These are phyloP conservation scores for Torymus texanus DNA, from an alignment of 2,888 invertebrate species.

Conservation along the genomic window DNA sequence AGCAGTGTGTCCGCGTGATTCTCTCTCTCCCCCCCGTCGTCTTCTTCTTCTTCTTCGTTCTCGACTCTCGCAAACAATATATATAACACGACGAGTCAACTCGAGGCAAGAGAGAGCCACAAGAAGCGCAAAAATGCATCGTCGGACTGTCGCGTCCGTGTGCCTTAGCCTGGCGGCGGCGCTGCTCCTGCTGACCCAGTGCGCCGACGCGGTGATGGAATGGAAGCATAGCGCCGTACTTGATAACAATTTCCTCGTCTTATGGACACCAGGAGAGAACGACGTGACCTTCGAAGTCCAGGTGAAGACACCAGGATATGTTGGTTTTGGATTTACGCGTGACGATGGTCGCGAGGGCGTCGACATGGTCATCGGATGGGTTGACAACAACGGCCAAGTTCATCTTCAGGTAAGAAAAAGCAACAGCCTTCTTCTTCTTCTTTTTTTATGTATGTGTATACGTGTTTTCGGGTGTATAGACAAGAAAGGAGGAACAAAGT, in stretches of 20 bases:
- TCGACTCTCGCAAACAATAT: neutral
- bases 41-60: neutral
- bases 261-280: slow-evolving; percentile 85
- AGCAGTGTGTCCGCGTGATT: neutral
- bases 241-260: slow-evolving; percentile 79
- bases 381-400: slow-evolving; percentile 85
- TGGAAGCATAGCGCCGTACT: slow-evolving; percentile 79
- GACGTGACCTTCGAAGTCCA: slow-evolving; percentile 90
- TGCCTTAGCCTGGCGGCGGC: neutral
- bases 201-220: slow-evolving; percentile 68
- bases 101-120: neutral
- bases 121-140: slow-evolving; percentile 18
- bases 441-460: slow-evolving; percentile 4
- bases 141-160: slow-evolving; percentile 9
- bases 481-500: neutral
- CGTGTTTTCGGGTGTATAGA: neutral
- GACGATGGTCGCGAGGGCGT: slow-evolving; percentile 87
- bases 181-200: slow-evolving; percentile 57
- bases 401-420: slow-evolving; percentile 85
- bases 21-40: neutral
- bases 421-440: neutral
- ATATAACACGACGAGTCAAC: neutral
- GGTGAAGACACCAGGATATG: slow-evolving; percentile 89
- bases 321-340: slow-evolving; percentile 90
- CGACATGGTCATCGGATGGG: slow-evolving; percentile 94